Evolutionary conservation across 2,888 invertebrate species (phyloP).

Genomic region (Dicycla oo): DNA sequence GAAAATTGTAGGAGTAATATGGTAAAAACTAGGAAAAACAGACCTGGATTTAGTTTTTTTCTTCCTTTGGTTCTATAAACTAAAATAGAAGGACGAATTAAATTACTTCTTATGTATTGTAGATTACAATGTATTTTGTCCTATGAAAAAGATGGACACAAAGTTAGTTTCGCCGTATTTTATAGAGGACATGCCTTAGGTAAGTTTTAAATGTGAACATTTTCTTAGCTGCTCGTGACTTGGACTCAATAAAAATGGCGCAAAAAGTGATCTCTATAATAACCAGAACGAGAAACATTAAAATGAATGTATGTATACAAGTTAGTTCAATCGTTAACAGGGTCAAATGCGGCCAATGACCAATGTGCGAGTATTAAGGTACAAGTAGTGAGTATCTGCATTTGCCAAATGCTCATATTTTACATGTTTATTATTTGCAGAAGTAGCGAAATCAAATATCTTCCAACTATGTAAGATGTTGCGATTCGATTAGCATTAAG

Average conservation of each 20-base stretch:
- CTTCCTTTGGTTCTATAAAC: no score
- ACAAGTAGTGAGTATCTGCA: constrained; percentile 30
- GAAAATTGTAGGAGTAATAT: no score
- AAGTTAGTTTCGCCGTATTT: no score
- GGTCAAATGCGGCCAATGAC: constrained; percentile 57
- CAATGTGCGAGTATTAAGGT: constrained; percentile 43
- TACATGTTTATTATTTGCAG: constrained; percentile 37
- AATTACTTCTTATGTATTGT: no score
- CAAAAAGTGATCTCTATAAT: constrained; percentile 56
- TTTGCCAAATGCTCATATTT: constrained; percentile 52
- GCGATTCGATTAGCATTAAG: constrained; percentile 30
- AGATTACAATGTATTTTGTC: no score
- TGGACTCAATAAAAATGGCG: constrained; percentile 43
- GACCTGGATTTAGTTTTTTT: no score
- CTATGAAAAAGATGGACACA: no score
- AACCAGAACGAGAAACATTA: constrained; percentile 58
- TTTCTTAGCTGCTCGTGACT: constrained; percentile 19
- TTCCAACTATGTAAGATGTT: constrained; percentile 25
- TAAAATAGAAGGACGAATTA: no score
- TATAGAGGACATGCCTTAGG: no score
- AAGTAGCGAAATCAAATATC: constrained; percentile 32
- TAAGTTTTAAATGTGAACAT: constrained; percentile 12
- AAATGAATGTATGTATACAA: constrained; percentile 36
- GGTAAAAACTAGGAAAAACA: no score
- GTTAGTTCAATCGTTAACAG: constrained; percentile 52